Percentiles rank a stretch among this genome's conserved stretches.
Conservation (phyloP, 2,113 vertebrate species). For the Microcebus jonahi region DNA sequence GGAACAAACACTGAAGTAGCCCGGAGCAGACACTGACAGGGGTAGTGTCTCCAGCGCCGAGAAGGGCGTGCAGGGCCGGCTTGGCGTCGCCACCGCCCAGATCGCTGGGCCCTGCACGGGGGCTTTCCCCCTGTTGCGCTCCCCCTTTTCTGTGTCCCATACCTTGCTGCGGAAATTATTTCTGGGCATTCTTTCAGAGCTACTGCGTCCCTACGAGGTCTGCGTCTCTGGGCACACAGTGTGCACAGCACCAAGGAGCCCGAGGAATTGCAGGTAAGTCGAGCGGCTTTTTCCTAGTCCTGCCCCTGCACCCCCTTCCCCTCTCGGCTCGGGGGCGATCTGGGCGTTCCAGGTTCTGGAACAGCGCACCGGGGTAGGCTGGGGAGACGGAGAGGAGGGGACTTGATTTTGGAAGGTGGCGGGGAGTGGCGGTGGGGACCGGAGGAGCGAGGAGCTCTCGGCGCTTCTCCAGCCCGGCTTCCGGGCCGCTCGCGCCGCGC, state of each 20-base stretch:
- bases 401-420: not conserved
- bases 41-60: conserved; percentile 9
- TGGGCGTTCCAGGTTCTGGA: not conserved
- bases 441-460: not conserved
- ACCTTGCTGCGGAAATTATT: not conserved
- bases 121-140: not conserved
- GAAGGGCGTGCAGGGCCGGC: conserved; percentile 47
- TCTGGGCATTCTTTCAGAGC: conserved; percentile 22
- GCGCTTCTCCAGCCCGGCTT: conserved; percentile 15
- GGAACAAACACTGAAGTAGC: conserved; percentile 76
- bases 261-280: conserved; percentile 74
- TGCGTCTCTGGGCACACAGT: conserved; percentile 43
- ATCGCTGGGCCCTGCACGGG: not conserved
- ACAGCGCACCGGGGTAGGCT: not conserved
- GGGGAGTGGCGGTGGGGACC: not conserved
- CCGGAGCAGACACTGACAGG: conserved; percentile 40
- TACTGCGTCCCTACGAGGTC: not conserved
- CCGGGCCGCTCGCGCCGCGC: conserved; percentile 20
- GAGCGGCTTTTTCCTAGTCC: conserved; percentile 8
- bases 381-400: not conserved
- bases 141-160: not conserved
- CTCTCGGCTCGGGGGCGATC: not conserved
- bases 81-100: not conserved
- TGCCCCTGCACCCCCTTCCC: not conserved
- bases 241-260: conserved; percentile 22